Evolutionary conservation across 2,113 vertebrate genomes (phyloP).

Genomic region (Clupea harengus): DNA sequence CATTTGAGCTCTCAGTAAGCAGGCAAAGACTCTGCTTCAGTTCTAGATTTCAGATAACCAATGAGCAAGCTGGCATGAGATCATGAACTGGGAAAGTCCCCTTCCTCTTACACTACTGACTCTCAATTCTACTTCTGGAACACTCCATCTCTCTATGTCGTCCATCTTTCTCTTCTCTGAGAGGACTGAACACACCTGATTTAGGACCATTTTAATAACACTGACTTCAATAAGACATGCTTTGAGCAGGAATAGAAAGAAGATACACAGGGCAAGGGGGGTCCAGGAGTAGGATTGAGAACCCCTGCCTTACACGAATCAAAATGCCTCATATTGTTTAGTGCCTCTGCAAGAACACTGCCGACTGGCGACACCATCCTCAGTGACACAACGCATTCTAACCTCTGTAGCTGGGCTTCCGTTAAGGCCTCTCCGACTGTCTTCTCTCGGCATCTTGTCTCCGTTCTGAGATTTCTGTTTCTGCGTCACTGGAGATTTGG

Average conservation of each 20-base stretch:
- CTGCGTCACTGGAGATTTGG: background rate
- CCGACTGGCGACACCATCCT: background rate
- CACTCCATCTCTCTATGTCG: background rate
- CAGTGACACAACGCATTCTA: background rate
- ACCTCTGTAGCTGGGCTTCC: slow-evolving; percentile 31
- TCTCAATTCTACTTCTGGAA: background rate
- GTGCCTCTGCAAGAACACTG: background rate
- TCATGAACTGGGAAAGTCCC: background rate
- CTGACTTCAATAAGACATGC: background rate
- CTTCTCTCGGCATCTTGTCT: background rate
- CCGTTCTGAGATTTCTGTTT: background rate
- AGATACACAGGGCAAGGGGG: too few relatives aligned
- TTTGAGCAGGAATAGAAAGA: too few relatives aligned
- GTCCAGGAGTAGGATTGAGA: too few relatives aligned
- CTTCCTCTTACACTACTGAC: background rate
- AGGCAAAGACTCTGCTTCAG: background rate
- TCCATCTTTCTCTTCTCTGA: background rate
- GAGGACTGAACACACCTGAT: background rate
- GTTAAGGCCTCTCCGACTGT: slow-evolving; percentile 33
- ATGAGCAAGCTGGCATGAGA: background rate
- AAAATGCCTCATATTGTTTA: background rate
- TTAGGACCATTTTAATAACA: too few relatives aligned
- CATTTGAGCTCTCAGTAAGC: background rate
- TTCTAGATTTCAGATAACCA: background rate
- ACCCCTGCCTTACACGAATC: too few relatives aligned